These are phyloP conservation scores for Hermatobates lingyangjiaoensis DNA, from an alignment of 1,140 invertebrate genomes.

Conservation along the genomic window DNA sequence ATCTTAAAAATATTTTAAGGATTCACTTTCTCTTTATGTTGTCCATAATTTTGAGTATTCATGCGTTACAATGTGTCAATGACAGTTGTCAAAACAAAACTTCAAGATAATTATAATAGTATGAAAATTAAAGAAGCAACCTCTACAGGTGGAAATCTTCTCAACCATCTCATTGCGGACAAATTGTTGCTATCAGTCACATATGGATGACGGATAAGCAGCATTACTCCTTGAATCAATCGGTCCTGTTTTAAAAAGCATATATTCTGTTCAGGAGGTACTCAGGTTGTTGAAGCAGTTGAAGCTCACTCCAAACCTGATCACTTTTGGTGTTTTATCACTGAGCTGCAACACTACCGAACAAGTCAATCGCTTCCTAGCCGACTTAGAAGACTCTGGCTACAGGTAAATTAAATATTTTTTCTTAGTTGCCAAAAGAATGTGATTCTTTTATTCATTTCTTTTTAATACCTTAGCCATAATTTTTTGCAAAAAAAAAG, in stretches of 20 bases:
- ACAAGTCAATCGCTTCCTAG: slow-evolving; percentile 38
- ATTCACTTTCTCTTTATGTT: too few species aligned
- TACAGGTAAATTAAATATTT: slow-evolving; percentile 30
- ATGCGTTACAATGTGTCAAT: too few species aligned
- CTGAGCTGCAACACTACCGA: slow-evolving; percentile 42
- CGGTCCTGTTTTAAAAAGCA: slow-evolving; percentile 4
- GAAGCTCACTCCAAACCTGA: slow-evolving; percentile 43
- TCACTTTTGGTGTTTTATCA: slow-evolving; percentile 73
- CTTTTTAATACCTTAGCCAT: too few species aligned
- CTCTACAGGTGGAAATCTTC: not conserved
- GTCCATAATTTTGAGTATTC: too few species aligned
- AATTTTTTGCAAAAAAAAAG: too few species aligned
- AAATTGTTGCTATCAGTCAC: not conserved
- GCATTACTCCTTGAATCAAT: slow-evolving; percentile 6
- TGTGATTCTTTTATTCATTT: too few species aligned
- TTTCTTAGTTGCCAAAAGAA: too few species aligned
- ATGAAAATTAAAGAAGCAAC: not conserved
- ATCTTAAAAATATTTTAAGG: too few species aligned
- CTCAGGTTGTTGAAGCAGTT: slow-evolving; percentile 37
- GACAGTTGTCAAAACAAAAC: too few species aligned
- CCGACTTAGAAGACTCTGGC: slow-evolving; percentile 42
- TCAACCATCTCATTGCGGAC: not conserved
- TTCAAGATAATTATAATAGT: not conserved
- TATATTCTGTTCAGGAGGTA: slow-evolving; percentile 28
- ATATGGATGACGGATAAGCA: not conserved